Conservation (phyloP, 2,113 vertebrate species). For the Hemiprocne comata region DNA sequence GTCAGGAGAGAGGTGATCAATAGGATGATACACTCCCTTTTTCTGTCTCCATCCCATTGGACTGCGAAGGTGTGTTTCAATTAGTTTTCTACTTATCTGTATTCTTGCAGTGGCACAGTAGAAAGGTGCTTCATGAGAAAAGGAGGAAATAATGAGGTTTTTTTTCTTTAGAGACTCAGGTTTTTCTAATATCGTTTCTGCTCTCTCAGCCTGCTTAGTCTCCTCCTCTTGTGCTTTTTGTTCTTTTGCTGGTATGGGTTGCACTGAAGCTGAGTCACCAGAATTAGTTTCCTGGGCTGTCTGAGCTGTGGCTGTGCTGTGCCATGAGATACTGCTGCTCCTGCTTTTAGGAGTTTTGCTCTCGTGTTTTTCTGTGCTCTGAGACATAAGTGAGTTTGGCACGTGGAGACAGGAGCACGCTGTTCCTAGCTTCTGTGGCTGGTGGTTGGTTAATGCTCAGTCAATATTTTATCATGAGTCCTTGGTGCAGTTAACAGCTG, state of each 20-base stretch:
- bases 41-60: neutral
- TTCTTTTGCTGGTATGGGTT: neutral
- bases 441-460: neutral
- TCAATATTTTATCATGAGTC: accelerated
- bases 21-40: neutral
- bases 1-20: neutral
- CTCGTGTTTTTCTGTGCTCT: neutral
- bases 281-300: neutral
- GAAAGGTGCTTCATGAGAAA: neutral
- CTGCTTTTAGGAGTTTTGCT: neutral
- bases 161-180: neutral
- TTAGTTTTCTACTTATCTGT: neutral
- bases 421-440: neutral
- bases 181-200: neutral
- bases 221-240: neutral
- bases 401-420: neutral
- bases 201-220: neutral
- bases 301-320: accelerated
- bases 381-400: neutral
- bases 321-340: accelerated
- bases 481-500: too few relatives aligned
- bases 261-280: neutral
- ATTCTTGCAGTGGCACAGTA: neutral
- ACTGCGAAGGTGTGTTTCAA: neutral
- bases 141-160: neutral